These are phyloP conservation scores for Leptinotarsa texana DNA, from an alignment of 1,140 invertebrate genomes.

Conservation along the genomic window DNA sequence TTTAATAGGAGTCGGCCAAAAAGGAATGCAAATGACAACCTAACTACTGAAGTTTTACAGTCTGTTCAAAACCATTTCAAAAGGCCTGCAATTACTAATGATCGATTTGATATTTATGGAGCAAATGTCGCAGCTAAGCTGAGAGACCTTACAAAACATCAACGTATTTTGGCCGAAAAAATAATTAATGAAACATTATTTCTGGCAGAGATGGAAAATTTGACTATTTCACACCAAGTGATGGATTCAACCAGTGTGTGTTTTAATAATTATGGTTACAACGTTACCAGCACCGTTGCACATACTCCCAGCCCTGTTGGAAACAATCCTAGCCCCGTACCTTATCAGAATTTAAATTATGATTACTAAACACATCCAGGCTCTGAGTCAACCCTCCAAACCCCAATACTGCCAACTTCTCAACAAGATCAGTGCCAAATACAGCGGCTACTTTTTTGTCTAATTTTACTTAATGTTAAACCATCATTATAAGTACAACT, in stretches of 20 bases:
- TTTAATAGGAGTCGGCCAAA: not conserved
- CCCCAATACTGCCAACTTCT: not conserved
- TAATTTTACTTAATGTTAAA: not conserved
- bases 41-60: not conserved
- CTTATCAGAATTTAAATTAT: not conserved
- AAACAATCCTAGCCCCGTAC: not conserved
- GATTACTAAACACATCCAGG: no score
- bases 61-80: not conserved
- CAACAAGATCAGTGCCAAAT: not conserved
- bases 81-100: not conserved
- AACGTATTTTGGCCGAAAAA: constrained; percentile 26
- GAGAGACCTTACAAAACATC: constrained; percentile 25
- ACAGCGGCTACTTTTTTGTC: not conserved
- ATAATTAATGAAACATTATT: constrained; percentile 25
- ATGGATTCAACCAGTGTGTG: not conserved
- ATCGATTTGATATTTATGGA: constrained; percentile 27
- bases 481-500: not conserved
- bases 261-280: not conserved
- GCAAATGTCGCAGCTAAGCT: constrained; percentile 28
- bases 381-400: not conserved
- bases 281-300: not conserved
- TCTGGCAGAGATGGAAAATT: constrained; percentile 10
- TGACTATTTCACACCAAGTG: not conserved
- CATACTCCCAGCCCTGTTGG: not conserved
- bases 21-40: constrained; percentile 9